These are phyloP conservation scores for Nasonia vitripennis DNA, from an alignment of 1,140 invertebrate genomes.

Conservation along the genomic window DNA sequence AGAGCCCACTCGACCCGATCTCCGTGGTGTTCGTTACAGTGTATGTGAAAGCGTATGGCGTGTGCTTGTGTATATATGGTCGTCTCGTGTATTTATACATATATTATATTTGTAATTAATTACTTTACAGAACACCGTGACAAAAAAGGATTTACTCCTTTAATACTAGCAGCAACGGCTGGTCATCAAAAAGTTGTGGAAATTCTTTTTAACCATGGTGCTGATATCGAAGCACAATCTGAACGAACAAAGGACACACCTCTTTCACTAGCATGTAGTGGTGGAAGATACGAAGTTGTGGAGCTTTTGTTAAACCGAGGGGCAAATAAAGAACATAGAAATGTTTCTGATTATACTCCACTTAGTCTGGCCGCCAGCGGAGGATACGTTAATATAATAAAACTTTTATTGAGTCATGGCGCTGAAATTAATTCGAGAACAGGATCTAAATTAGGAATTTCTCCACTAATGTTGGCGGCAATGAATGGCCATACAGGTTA, in stretches of 20 bases:
- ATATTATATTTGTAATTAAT: neutral
- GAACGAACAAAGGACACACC: slow-evolving; percentile 99
- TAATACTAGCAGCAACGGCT: slow-evolving; percentile 97
- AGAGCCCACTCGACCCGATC: no score
- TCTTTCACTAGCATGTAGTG: slow-evolving; percentile 96
- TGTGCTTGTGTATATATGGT: neutral
- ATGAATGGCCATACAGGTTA: slow-evolving; percentile 98
- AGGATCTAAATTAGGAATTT: slow-evolving; percentile 97
- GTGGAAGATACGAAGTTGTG: slow-evolving; percentile 97
- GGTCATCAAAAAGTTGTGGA: slow-evolving; percentile 97
- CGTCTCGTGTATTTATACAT: neutral
- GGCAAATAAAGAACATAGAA: slow-evolving; percentile 99
- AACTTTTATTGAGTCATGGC: slow-evolving; percentile 91
- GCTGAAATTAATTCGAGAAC: slow-evolving; percentile 99
- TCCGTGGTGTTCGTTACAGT: no score
- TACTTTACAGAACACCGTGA: slow-evolving; percentile 89
- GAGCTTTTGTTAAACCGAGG: slow-evolving; percentile 91
- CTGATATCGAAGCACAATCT: slow-evolving; percentile 98
- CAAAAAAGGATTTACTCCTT: slow-evolving; percentile 98
- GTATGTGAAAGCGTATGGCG: no score
- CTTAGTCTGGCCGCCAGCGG: slow-evolving; percentile 97
- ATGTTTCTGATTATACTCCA: slow-evolving; percentile 99
- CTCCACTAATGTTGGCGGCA: slow-evolving; percentile 98
- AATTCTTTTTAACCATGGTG: slow-evolving; percentile 92
- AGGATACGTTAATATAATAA: slow-evolving; percentile 99